Evolutionary conservation across 2,888 invertebrate species (phyloP).

Genomic region (Melipona beecheii): DNA sequence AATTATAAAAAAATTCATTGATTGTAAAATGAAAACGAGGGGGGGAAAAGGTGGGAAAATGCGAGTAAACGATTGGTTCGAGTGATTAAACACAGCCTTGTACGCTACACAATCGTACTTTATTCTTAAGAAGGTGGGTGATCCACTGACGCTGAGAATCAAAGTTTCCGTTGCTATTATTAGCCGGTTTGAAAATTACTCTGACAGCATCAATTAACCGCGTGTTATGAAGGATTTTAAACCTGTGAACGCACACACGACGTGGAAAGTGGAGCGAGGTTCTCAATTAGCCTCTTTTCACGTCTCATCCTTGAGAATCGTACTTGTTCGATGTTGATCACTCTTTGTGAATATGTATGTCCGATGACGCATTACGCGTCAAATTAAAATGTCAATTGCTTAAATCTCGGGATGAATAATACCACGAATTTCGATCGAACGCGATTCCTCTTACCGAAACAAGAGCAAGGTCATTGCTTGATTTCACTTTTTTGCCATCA

Average conservation of each 20-base stretch:
- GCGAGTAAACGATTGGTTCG: neutral
- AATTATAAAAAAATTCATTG: neutral
- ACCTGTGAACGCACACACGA: neutral
- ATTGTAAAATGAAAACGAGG: neutral
- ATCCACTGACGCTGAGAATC: neutral
- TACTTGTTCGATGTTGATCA: constrained; percentile 12
- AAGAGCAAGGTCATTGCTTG: constrained; percentile 38
- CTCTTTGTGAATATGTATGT: neutral
- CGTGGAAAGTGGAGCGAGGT: constrained; percentile 41
- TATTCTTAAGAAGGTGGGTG: neutral
- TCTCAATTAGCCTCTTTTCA: constrained; percentile 49
- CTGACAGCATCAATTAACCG: constrained; percentile 3
- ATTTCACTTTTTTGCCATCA: constrained; percentile 3
- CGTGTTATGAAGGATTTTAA: neutral
- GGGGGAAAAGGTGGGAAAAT: neutral
- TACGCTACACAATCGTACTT: neutral
- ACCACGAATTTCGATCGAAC: neutral
- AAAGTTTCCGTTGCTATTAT: neutral
- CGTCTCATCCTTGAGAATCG: constrained; percentile 22
- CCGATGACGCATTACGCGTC: neutral
- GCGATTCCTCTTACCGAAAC: constrained; percentile 10
- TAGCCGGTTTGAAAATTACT: neutral
- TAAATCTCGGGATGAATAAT: neutral
- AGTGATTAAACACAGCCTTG: neutral
- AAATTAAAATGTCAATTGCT: neutral